These are phyloP conservation scores for Cinclus cinclus DNA, from an alignment of 2,113 vertebrate species.

Conservation along the genomic window DNA sequence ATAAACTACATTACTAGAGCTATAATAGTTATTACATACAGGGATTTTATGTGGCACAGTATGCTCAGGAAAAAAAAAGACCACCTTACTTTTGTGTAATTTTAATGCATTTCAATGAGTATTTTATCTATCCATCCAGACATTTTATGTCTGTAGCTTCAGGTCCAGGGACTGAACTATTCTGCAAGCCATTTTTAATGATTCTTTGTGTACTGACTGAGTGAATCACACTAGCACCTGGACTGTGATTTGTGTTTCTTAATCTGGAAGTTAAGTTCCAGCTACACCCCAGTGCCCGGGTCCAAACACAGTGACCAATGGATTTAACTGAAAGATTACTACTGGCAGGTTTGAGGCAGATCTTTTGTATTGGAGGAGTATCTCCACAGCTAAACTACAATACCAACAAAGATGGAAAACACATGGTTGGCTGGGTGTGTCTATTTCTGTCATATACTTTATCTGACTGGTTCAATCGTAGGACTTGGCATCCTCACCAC, in stretches of 20 bases:
- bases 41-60: not conserved
- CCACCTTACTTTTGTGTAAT: not conserved
- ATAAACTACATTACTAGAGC: not conserved
- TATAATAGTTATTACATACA: not conserved
- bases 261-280: not conserved
- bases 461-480: not conserved
- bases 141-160: not conserved
- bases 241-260: not conserved
- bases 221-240: not conserved
- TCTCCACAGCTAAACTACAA: not conserved
- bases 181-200: not conserved
- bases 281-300: not conserved
- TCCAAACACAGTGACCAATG: not conserved
- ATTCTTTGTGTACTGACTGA: not conserved
- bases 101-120: not conserved
- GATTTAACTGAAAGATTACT: not conserved
- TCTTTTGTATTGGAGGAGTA: not conserved
- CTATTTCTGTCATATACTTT: conserved; percentile 7
- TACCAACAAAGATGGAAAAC: not conserved
- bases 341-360: not conserved
- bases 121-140: not conserved
- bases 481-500: not conserved
- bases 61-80: not conserved
- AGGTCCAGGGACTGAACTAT: not conserved
- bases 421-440: not conserved